phyloP scores from a whole-genome alignment of 2,797 vertebrate genomes.

The Meda fulgida region DNA sequence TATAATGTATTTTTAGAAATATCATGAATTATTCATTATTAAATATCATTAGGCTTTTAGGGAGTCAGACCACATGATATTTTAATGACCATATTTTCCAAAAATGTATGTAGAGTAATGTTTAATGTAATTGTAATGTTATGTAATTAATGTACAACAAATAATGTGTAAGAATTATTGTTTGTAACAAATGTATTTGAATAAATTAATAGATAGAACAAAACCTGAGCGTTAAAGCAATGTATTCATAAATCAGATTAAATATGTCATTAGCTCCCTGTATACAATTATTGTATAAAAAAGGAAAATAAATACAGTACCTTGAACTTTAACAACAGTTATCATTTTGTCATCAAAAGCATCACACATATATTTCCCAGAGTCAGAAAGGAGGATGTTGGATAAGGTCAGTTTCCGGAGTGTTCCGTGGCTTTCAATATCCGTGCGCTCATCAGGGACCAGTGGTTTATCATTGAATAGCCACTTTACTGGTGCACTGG shows the following conservation, averaged over 20 bases:
- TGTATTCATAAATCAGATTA: background rate
- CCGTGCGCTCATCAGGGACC: conserved; percentile 73
- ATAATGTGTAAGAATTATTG: no score
- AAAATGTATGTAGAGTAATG: no score
- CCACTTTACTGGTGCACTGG: conserved; percentile 85
- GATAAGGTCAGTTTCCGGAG: conserved; percentile 84
- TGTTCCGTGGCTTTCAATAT: conserved; percentile 82
- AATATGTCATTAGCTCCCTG: background rate
- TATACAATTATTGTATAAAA: background rate
- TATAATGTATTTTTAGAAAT: background rate
- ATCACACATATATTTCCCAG: conserved; percentile 91
- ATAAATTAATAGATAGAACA: background rate
- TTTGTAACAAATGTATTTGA: background rate
- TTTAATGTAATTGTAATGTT: no score
- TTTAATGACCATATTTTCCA: no score
- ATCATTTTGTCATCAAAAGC: conserved; percentile 85
- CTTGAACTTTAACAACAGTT: conserved; percentile 85
- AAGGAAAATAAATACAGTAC: conserved; percentile 68
- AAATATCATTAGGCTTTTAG: background rate
- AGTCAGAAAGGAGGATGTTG: conserved; percentile 76
- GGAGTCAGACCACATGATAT: background rate
- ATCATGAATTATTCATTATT: background rate
- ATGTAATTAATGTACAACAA: no score
- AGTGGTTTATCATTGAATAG: conserved; percentile 88
- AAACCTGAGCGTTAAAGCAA: background rate